A percentile compares a stretch with the other conserved stretches of the same genome.
phyloP scores from a whole-genome alignment of 2,888 invertebrate species.

The Epirrhoe tristata region DNA sequence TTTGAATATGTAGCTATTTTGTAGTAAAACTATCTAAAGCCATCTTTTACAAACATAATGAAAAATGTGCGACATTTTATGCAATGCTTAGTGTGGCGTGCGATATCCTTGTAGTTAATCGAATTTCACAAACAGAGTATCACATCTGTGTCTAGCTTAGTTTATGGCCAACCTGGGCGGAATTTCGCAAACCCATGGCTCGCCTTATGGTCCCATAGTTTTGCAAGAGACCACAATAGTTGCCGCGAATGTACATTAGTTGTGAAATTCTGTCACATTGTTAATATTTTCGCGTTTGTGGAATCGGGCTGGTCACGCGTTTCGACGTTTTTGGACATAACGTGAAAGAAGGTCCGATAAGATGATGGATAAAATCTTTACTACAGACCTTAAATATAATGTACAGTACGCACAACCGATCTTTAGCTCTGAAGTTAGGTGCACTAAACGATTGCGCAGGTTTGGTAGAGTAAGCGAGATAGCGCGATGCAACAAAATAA shows the following conservation, averaged over 20 bases:
- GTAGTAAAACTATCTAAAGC: too few species aligned
- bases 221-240: conserved; percentile 56
- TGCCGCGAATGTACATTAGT: conserved; percentile 41
- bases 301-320: conserved; percentile 15
- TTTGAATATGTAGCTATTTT: too few species aligned
- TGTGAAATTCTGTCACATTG: conserved; percentile 64
- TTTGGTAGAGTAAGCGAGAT: too few species aligned
- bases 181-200: conserved; percentile 39
- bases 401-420: too few species aligned
- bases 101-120: not conserved
- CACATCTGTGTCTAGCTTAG: conserved; percentile 16
- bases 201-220: conserved; percentile 59
- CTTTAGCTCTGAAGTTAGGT: too few species aligned
- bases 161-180: conserved; percentile 19
- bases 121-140: not conserved
- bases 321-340: conserved; percentile 23
- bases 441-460: too few species aligned
- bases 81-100: too few species aligned
- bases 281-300: conserved; percentile 50
- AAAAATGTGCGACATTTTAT: too few species aligned
- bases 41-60: too few species aligned
- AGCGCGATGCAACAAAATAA: too few species aligned
- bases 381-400: not conserved
- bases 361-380: conserved; percentile 13
- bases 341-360: conserved; percentile 14